Conservation (phyloP, 2,888 invertebrate species). For the Parnassius smintheus region DNA sequence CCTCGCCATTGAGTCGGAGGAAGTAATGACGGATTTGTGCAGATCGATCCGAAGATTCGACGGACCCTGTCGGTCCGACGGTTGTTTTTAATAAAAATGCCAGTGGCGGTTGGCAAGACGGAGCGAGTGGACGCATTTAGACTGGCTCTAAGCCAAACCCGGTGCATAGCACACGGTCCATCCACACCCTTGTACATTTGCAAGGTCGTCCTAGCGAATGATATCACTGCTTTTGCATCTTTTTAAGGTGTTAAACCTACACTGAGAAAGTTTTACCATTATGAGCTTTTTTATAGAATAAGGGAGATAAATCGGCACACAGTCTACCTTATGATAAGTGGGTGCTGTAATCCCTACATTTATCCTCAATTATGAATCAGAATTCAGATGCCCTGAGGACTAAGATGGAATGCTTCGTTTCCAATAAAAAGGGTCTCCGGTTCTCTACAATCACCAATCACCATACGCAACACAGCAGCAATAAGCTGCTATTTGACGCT, state of each 20-base stretch:
- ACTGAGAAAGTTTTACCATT: no score
- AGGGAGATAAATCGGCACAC: no score
- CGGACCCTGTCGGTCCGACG: constrained; percentile 65
- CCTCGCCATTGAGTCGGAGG: constrained; percentile 79
- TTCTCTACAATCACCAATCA: no score
- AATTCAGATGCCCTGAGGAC: no score
- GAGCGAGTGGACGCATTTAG: constrained; percentile 68
- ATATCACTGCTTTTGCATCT: constrained; percentile 35
- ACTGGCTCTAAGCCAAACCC: constrained; percentile 67
- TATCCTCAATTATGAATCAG: no score
- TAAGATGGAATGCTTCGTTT: no score
- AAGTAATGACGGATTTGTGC: constrained; percentile 70
- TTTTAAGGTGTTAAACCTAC: not conserved
- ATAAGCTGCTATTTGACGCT: no score
- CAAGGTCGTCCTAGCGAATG: constrained; percentile 65
- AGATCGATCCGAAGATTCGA: constrained; percentile 59
- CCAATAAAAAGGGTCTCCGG: no score
- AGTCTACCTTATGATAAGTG: no score
- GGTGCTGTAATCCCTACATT: no score
- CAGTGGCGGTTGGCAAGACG: constrained; percentile 67
- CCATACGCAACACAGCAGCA: no score
- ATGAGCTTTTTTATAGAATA: no score
- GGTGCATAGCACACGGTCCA: constrained; percentile 54
- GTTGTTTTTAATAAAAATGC: constrained; percentile 79
- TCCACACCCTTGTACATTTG: constrained; percentile 56